Conservation (phyloP, 2,888 invertebrate genomes). For the Catocala fraxini region DNA sequence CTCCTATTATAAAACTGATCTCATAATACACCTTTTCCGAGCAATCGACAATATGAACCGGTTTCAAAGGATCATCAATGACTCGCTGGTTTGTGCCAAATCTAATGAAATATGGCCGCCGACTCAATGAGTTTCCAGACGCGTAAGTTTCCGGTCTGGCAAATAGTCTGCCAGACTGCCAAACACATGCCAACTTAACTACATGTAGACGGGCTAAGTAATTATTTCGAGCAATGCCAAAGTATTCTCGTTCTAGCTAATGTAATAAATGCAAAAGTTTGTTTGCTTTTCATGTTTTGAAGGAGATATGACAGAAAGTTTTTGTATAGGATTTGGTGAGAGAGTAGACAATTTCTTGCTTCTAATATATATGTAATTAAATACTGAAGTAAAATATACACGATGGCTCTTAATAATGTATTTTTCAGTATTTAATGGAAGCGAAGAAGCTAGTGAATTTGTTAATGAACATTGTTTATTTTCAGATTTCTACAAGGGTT, state of each 20-base stretch:
- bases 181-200: conserved; percentile 10
- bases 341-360: no score
- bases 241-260: neutral
- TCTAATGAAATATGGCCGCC: conserved; percentile 33
- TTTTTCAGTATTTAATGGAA: no score
- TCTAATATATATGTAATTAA: no score
- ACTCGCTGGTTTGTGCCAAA: conserved; percentile 32
- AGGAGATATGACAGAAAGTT: no score
- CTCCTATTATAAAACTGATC: conserved; percentile 12
- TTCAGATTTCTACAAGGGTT: no score
- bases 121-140: conserved; percentile 41
- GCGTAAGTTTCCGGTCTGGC: conserved; percentile 38
- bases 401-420: no score
- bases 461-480: no score
- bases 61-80: conserved; percentile 48
- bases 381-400: no score
- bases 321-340: no score
- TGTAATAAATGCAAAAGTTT: no score
- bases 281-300: no score
- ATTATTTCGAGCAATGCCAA: neutral
- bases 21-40: conserved; percentile 15
- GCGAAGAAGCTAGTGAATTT: no score
- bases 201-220: conserved; percentile 9
- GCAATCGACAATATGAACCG: conserved; percentile 27
- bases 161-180: conserved; percentile 21